Evolutionary conservation across 2,888 invertebrate genomes (phyloP), one percentile per base, ranked within the genome.

Genomic region (Agrenia bidenticulata): DNA sequence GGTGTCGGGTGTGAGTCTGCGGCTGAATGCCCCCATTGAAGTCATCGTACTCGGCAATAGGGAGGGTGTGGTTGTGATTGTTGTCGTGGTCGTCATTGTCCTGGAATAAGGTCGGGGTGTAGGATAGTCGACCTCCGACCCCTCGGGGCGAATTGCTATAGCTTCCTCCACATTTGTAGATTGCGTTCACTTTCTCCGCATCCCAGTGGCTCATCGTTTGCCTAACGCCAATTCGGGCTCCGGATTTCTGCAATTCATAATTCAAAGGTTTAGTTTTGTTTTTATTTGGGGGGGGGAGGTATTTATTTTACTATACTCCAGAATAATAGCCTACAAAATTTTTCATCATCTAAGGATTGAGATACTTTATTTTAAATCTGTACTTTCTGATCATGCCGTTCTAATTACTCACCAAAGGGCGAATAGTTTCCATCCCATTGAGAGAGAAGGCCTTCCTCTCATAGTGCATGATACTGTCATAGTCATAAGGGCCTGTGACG

Each of bases 201-300:
- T 73, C 73, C 71, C 73, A 72, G 42, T 67, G 42, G 58, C 71
- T 72, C 73, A 73, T 73, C 32, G 56, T 65, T 49, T 69, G 69
- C 19, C 63, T 56, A 7, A 69, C 66, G 5, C 72, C 70, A 23
- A 72, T 70, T 60, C 49, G 61, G n/a, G 68, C 67, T 27, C 70
- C 69, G 17, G 24, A 49, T 72, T 72, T 72, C 72, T 72, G 65
- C 7, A 56, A 45, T n/a, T n/a, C n/a, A n/a, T n/a, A n/a, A n/a
- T n/a, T n/a, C n/a, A n/a, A n/a, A n/a, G n/a, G n/a, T n/a, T n/a
- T n/a, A n/a, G n/a, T n/a, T n/a, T n/a, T n/a, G n/a, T n/a, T n/a
- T n/a, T n/a, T n/a, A n/a, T n/a, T n/a, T n/a, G n/a, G n/a, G n/a
- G n/a, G n/a, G n/a, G n/a, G n/a, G n/a, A n/a, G n/a, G n/a, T n/a